Base-by-base conservation (phyloP, 2,797 vertebrate species). In the Mormyrus hasselquistii region DNA sequence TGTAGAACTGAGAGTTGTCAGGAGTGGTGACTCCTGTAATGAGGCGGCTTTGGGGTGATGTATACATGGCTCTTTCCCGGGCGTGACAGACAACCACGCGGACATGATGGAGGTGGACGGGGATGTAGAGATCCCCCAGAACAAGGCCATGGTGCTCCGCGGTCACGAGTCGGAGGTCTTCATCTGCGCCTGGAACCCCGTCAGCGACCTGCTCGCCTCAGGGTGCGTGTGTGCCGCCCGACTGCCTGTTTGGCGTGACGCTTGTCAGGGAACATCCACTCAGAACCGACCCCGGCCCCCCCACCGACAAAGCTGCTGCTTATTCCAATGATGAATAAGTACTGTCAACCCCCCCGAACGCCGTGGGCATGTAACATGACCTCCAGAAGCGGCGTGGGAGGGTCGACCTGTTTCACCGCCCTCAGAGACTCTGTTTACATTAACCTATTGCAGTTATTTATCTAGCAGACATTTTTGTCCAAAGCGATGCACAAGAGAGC, bases 171-270 rank as follows among this genome's bases (percentile, higher is more conserved):
- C 98, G 0, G 98, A 99, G 93, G 99, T 99, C 82, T 99, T 99
- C 92, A 99, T 99, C 95, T 99, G 99, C 95, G 99, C 99, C 94
- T 99, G 99, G 99, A 99, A 99, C 94, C 99, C 99, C 1, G 97
- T 99, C 90, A 99, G 98, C 76, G 98, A 99, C 94, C 97, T 99
- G 88, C 92, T 99, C 38, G 99, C 98, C 87, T 99, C 98, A 9
- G 99, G 98, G 99, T 99, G 93, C 3, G 98, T 95, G 98, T 95
- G 19, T 14, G 59, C 47, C 38, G 1, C 38, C 41, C 6, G 29
- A 1, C 59, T 2, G 69, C 22, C 16, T 59, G 73, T 3, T 19
- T 0, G 44, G 50, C 47, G 59, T 0, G 6, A 22, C 4, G n/a
- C 83, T 34, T 41, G 73, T 44, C 73, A 79, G 16, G 38, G 38